phyloP scores from a whole-genome alignment of 2,797 vertebrate genomes.

The Chaetodon trifasciatus region DNA sequence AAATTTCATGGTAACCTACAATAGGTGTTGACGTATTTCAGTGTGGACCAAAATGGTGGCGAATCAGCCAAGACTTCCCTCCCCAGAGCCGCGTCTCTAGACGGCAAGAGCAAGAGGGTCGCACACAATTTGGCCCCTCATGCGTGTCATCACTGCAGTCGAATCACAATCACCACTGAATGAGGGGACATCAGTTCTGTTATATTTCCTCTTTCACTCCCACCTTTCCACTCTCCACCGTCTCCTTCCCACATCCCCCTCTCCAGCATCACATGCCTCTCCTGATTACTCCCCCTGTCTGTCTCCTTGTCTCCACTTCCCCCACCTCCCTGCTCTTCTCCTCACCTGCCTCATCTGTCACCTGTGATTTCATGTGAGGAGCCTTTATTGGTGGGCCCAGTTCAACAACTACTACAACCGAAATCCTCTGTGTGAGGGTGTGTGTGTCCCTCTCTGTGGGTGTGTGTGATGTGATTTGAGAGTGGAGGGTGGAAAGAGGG shows the following conservation, averaged over 20 bases:
- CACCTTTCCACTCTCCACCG: conserved; percentile 9
- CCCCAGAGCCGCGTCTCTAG: neutral
- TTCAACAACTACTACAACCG: conserved; percentile 16
- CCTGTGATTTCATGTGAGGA: conserved; percentile 59
- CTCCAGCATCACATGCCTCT: conserved; percentile 55
- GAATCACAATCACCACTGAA: conserved; percentile 21
- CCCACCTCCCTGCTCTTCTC: conserved; percentile 19
- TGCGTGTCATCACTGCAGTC: conserved; percentile 12
- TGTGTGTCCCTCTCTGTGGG: conserved; percentile 1
- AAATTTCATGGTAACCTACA: neutral
- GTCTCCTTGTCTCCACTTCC: conserved; percentile 55
- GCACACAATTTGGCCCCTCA: neutral
- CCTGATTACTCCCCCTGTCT: conserved; percentile 71
- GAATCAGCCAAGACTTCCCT: accelerated
- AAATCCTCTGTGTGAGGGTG: conserved; percentile 10
- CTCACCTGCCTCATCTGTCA: conserved; percentile 68
- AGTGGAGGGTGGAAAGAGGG: neutral
- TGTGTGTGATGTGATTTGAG: conserved; percentile 13
- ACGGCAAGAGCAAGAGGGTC: too few species aligned
- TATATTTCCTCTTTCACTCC: conserved; percentile 36
- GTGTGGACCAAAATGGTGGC: neutral
- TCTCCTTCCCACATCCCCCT: conserved; percentile 15
- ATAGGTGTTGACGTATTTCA: neutral
- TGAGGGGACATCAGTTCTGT: conserved; percentile 2
- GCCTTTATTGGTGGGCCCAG: conserved; percentile 45